These are phyloP conservation scores for Fulmarus glacialis DNA, from an alignment of 2,113 vertebrate genomes.

Conservation along the genomic window DNA sequence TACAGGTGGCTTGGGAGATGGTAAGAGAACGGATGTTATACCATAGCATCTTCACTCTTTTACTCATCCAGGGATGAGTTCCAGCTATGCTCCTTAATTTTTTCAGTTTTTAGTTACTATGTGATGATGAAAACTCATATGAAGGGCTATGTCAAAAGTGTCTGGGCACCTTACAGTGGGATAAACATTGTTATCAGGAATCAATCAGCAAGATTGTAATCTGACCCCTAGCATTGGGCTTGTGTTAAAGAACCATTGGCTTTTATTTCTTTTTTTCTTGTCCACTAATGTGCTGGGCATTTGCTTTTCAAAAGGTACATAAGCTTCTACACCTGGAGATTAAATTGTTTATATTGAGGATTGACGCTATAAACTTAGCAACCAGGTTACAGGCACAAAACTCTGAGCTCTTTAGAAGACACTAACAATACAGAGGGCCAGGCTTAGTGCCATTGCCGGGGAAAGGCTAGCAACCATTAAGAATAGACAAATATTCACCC, in stretches of 20 bases:
- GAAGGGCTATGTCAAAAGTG: neutral
- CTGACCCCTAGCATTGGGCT: neutral
- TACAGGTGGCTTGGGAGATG: neutral
- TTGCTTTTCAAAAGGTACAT: neutral
- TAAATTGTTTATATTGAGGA: constrained; percentile 12
- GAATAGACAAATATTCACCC: neutral
- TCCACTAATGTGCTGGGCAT: neutral
- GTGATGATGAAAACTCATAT: neutral
- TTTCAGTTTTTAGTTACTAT: neutral
- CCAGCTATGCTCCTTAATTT: neutral
- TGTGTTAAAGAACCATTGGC: neutral
- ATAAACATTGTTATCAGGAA: neutral
- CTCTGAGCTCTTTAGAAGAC: neutral
- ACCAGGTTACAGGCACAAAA: constrained; percentile 15
- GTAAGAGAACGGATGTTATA: neutral
- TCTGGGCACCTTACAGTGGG: neutral
- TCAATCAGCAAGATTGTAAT: neutral
- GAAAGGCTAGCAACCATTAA: neutral
- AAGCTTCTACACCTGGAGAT: neutral
- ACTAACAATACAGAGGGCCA: neutral
- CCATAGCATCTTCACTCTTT: neutral
- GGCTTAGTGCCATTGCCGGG: neutral
- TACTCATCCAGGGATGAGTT: neutral
- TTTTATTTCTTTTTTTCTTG: neutral
- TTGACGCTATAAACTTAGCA: neutral